phyloP scores from a whole-genome alignment of 1,140 invertebrate species.

The Pogonus chalceus region DNA sequence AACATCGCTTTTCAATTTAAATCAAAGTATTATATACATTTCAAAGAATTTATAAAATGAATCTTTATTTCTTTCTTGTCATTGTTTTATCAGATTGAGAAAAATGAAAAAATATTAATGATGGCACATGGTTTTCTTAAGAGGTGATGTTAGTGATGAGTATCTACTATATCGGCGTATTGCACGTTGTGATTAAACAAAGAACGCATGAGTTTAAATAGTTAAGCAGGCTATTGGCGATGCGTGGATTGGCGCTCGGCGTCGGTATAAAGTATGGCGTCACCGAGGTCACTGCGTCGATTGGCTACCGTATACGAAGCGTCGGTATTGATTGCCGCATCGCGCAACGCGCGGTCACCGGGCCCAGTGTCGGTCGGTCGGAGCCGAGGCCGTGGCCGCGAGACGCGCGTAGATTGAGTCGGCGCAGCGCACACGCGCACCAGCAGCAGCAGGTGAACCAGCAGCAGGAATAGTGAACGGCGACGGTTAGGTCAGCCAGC shows the following conservation, averaged over 20 bases:
- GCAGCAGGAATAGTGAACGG: not conserved
- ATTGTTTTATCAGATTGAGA: too few species aligned
- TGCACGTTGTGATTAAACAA: not conserved
- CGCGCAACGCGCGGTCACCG: slow-evolving; percentile 13
- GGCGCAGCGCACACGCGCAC: not conserved
- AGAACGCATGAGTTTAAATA: not conserved
- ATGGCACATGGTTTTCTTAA: too few species aligned
- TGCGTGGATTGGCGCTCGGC: slow-evolving; percentile 3
- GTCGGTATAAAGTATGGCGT: slow-evolving; percentile 11
- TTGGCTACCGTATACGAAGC: not conserved
- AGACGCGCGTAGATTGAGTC: not conserved
- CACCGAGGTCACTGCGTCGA: not conserved
- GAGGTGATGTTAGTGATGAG: too few species aligned
- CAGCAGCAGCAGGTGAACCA: not conserved
- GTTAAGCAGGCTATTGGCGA: not conserved
- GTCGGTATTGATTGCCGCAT: slow-evolving; percentile 18
- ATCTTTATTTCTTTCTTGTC: too few species aligned
- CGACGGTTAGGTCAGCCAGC: too few species aligned
- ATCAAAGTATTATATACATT: too few species aligned
- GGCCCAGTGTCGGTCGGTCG: slow-evolving; percentile 17
- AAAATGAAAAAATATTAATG: too few species aligned
- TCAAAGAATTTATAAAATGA: too few species aligned
- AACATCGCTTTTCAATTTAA: too few species aligned
- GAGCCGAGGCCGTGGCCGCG: not conserved
- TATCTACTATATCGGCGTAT: too few species aligned